A percentile compares a stretch with the other conserved stretches of the same genome.
These are phyloP conservation scores for Laothoe populi DNA, from an alignment of 2,888 invertebrate genomes.

Conservation along the genomic window DNA sequence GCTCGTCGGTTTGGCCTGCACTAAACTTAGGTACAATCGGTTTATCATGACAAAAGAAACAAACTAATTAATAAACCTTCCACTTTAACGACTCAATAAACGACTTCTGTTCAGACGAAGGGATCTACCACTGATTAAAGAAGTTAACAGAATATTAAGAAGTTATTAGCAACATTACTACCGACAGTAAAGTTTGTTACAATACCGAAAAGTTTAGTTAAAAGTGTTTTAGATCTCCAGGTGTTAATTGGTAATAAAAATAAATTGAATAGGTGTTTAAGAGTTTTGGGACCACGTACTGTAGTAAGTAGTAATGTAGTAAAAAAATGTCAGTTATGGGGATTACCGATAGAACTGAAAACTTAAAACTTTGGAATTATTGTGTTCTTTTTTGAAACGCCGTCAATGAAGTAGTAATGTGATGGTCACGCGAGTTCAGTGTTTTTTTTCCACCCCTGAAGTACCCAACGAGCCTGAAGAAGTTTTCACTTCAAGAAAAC, in stretches of 20 bases:
- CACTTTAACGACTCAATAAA: background rate
- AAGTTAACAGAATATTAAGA: slow-evolving; percentile 16
- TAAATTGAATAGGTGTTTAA: background rate
- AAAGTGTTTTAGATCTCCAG: slow-evolving; percentile 8
- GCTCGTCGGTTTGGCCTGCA: too few species aligned
- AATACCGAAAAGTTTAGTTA: background rate
- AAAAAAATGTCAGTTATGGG: too few species aligned
- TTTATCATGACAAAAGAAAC: background rate
- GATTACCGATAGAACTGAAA: too few species aligned
- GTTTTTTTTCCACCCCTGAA: too few species aligned
- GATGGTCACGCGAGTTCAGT: too few species aligned
- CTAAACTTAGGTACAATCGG: too few species aligned
- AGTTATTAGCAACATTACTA: background rate
- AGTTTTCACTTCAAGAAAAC: too few species aligned
- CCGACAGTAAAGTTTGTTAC: background rate
- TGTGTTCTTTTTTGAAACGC: too few species aligned
- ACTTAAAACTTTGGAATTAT: too few species aligned
- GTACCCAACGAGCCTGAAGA: too few species aligned
- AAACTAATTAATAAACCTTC: background rate
- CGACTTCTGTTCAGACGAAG: background rate
- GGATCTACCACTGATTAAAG: slow-evolving; percentile 4
- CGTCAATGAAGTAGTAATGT: too few species aligned
- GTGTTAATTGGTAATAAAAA: slow-evolving; percentile 1
- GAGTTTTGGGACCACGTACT: background rate
- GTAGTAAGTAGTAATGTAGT: too few species aligned